Conservation (phyloP, 1,140 invertebrate genomes). For the Solen grandis region DNA sequence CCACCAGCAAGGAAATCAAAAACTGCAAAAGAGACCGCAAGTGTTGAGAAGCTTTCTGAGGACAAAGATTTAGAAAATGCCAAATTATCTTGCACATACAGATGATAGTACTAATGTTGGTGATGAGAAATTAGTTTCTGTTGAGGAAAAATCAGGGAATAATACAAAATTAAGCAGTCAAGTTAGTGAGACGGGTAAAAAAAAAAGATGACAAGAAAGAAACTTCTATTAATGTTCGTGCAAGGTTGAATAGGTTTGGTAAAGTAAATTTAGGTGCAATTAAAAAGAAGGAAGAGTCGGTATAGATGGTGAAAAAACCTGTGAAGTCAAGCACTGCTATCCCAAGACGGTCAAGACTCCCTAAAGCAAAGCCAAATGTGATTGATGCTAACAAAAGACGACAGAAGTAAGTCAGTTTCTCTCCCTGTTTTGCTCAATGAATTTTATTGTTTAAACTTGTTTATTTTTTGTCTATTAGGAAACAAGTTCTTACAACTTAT, state of each 20-base stretch:
- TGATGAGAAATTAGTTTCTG: not conserved
- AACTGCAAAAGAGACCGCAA: not conserved
- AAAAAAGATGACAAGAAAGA: not conserved
- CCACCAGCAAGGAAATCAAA: not conserved
- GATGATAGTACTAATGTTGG: no score
- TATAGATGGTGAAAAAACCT: not conserved
- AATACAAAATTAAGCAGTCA: not conserved
- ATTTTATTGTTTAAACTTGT: no score
- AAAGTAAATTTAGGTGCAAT: conserved; percentile 6
- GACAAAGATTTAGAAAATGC: not conserved
- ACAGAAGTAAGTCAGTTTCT: conserved; percentile 26
- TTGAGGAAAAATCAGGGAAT: not conserved
- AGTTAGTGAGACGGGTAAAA: not conserved
- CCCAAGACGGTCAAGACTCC: conserved; percentile 37
- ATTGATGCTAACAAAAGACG: conserved; percentile 22
- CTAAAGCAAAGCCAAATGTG: conserved; percentile 49
- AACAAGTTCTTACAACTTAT: not conserved
- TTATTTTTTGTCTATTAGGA: no score
- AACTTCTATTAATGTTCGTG: not conserved
- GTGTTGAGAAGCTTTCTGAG: not conserved
- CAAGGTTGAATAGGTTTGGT: not conserved
- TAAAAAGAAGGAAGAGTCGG: not conserved
- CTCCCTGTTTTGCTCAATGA: no score
- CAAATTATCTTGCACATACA: not conserved
- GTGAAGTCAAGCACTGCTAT: not conserved